A percentile compares a stretch with the other conserved stretches of the same genome.
These are phyloP conservation scores for Cossypha dichroa DNA, from an alignment of 2,797 vertebrate species.

Conservation along the genomic window DNA sequence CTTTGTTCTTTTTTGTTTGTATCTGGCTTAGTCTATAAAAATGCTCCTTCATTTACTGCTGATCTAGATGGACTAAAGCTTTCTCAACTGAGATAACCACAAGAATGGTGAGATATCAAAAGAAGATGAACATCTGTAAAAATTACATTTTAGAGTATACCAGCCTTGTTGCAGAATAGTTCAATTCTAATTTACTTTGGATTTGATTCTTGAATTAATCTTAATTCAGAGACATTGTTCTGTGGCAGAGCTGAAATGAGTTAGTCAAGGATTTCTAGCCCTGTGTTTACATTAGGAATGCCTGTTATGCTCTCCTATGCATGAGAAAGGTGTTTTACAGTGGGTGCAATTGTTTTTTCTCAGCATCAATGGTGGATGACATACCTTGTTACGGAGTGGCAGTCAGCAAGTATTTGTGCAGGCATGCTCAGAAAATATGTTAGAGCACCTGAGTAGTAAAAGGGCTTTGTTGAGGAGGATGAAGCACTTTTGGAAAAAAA, in stretches of 20 bases:
- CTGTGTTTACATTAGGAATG: not conserved
- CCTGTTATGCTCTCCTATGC: not conserved
- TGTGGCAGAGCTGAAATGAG: not conserved
- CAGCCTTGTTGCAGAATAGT: not conserved
- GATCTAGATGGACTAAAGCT: not conserved
- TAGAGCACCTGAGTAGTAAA: not conserved
- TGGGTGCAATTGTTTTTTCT: not conserved
- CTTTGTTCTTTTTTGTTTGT: not conserved
- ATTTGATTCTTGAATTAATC: not conserved
- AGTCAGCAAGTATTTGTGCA: not conserved
- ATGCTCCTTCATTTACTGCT: not conserved
- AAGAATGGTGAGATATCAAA: not conserved
- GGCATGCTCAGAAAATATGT: not conserved
- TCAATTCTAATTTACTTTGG: not conserved
- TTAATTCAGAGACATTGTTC: not conserved
- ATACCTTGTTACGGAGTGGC: not conserved
- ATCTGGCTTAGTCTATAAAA: not conserved
- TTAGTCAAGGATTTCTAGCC: not conserved
- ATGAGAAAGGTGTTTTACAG: not conserved
- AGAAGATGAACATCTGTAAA: not conserved
- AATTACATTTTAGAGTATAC: not conserved
- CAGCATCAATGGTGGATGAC: not conserved
- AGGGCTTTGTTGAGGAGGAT: not conserved
- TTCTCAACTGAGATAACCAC: not conserved
- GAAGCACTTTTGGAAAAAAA: not conserved